These are phyloP conservation scores for Phragmatobia fuliginosa DNA, from an alignment of 2,888 invertebrate genomes.

Conservation along the genomic window DNA sequence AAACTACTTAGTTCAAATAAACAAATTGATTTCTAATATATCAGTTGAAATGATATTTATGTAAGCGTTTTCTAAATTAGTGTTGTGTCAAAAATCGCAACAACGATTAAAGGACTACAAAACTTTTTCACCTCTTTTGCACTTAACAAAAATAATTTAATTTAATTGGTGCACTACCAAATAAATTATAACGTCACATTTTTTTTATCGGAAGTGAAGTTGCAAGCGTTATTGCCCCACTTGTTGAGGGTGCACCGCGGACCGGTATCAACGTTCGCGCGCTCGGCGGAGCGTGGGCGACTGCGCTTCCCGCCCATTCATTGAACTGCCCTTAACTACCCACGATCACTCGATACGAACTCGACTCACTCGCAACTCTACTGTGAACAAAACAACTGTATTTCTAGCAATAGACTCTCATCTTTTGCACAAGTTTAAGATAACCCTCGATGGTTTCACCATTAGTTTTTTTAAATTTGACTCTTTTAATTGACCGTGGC, in stretches of 20 bases:
- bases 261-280: conserved; percentile 78
- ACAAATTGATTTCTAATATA: not conserved
- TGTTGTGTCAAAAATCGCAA: conserved; percentile 41
- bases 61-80: conserved; percentile 46
- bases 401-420: conserved; percentile 32
- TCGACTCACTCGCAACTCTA: conserved; percentile 51
- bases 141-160: conserved; percentile 27
- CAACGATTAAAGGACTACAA: conserved; percentile 43
- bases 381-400: conserved; percentile 34
- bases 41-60: conserved; percentile 46
- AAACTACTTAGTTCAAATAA: not conserved
- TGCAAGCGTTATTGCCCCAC: conserved; percentile 59
- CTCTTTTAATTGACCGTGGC: too few relatives aligned
- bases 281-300: conserved; percentile 81
- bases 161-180: conserved; percentile 21
- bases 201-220: conserved; percentile 51
- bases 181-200: conserved; percentile 7
- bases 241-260: conserved; percentile 72
- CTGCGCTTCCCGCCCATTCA: conserved; percentile 83
- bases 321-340: conserved; percentile 67
- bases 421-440: not conserved
- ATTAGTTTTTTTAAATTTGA: not conserved
- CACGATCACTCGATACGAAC: conserved; percentile 64
- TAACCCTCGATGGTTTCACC: not conserved
- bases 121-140: conserved; percentile 44